Evolutionary conservation across 2,113 vertebrate genomes (phyloP).

Genomic region (Platysteira castanea): DNA sequence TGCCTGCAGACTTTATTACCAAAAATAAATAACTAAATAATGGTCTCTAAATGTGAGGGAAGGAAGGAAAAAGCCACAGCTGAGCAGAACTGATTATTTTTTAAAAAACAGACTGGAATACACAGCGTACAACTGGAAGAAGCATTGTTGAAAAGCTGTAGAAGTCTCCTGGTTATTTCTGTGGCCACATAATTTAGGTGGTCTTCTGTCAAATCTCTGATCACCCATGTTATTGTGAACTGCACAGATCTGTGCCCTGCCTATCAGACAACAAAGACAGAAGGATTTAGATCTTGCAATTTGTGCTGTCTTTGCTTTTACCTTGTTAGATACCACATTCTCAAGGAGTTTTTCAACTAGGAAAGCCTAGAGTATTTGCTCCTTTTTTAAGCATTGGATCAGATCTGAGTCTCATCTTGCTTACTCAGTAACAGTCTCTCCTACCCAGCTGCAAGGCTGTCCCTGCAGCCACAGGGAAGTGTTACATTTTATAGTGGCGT

Average conservation of each 20-base stretch:
- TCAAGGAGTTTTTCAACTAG: neutral
- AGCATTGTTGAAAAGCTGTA: conserved; percentile 64
- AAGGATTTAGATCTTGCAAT: neutral
- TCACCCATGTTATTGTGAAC: conserved; percentile 31
- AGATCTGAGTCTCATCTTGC: neutral
- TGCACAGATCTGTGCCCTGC: neutral
- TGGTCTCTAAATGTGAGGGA: neutral
- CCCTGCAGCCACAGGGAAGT: neutral
- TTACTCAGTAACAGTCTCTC: neutral
- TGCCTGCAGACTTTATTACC: conserved; percentile 37
- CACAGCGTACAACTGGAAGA: neutral
- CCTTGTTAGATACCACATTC: neutral
- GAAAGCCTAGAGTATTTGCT: neutral
- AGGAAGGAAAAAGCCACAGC: neutral
- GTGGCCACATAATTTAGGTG: conserved; percentile 68
- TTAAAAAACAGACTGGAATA: neutral
- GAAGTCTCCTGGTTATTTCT: conserved; percentile 68
- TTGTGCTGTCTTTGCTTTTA: neutral
- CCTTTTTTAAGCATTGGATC: neutral
- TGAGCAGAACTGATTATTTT: neutral
- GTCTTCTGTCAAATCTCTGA: conserved; percentile 62
- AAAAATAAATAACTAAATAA: conserved; percentile 33
- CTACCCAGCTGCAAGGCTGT: neutral
- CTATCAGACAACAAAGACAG: neutral
- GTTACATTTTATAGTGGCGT: rapidly evolving